These are phyloP conservation scores for Drosophila orosa DNA, from an alignment of 1,140 invertebrate genomes.

Conservation along the genomic window DNA sequence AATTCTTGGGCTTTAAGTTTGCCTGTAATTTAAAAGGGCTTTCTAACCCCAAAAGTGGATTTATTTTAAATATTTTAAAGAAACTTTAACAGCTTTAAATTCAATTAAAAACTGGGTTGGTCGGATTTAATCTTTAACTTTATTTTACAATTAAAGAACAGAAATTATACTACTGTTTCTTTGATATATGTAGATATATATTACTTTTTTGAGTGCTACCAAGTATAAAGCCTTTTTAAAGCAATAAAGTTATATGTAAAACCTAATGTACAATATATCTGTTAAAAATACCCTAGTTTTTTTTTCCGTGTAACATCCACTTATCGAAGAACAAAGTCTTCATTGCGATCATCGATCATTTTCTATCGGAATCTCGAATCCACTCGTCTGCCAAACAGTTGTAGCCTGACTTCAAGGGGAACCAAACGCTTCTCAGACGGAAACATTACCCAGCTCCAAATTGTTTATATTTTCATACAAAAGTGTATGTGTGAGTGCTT, in stretches of 20 bases:
- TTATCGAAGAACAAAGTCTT: not conserved
- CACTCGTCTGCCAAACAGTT: not conserved
- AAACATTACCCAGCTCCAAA: not conserved
- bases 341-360: slow-evolving; percentile 7
- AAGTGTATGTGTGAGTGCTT: not conserved
- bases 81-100: not conserved
- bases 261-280: not conserved
- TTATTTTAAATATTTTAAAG: not conserved
- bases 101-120: too few relatives aligned
- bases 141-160: not conserved
- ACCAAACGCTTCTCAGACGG: not conserved
- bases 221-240: not conserved
- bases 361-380: not conserved
- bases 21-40: not conserved
- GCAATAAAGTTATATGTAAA: not conserved
- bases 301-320: not conserved
- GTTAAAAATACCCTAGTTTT: not conserved
- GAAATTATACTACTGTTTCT: too few relatives aligned
- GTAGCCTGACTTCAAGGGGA: not conserved
- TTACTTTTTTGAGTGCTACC: too few relatives aligned
- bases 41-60: not conserved
- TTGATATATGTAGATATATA: too few relatives aligned
- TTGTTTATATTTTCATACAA: slow-evolving; percentile 4
- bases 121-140: not conserved
- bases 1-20: too few relatives aligned